Base-by-base conservation (phyloP, 53 echinoderm and acorn worm genomes). In the Holothuria scabra region DNA sequence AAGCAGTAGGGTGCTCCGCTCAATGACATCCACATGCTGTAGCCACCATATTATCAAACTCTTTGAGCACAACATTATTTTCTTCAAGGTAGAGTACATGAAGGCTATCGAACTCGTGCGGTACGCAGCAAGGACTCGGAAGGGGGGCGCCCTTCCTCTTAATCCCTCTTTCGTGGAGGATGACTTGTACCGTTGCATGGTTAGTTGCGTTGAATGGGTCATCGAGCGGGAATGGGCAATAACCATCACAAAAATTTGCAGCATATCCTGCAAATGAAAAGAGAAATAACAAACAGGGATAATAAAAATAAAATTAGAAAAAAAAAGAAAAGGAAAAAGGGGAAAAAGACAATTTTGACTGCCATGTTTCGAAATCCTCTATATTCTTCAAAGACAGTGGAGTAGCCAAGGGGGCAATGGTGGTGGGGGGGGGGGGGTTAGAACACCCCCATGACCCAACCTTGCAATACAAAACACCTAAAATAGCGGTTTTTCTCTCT, bases 131-230 rank as follows among this genome's bases (percentile, higher is more conserved):
- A 48, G 92, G 90, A 46, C 86, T 94, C 3, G 94, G 91, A 19
- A 89, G 64, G 10, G 48, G 57, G 22, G 31, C 56, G 12, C 87
- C 87, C 28, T 62, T 74, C 22, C 70, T 78, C 30, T 20, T 76
- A 10, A 67, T 65, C 9, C 66, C 89, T 16, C 79, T 83, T 30
- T 81, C 74, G 85, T 92, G 91, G 0, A 93, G 78, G 57, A 97
- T 94, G 1, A 91, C 92, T 56, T 94, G 94, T 18, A 97, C 97
- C 34, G 92, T 92, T 64, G 97, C 97, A 87, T 94, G 94, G 88
- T 97, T 97, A 18, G 97, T 97, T 59, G 93, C 97, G 91, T 97
- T 97, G 86, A 97, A 97, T 55, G 92, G 85, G 28, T 83, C 86
- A 74, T 97, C 97, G 48, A 97, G 79, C 8, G 97, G 97, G 25